phyloP scores from a whole-genome alignment of 2,113 vertebrate species.

The Lophochroa leadbeateri region DNA sequence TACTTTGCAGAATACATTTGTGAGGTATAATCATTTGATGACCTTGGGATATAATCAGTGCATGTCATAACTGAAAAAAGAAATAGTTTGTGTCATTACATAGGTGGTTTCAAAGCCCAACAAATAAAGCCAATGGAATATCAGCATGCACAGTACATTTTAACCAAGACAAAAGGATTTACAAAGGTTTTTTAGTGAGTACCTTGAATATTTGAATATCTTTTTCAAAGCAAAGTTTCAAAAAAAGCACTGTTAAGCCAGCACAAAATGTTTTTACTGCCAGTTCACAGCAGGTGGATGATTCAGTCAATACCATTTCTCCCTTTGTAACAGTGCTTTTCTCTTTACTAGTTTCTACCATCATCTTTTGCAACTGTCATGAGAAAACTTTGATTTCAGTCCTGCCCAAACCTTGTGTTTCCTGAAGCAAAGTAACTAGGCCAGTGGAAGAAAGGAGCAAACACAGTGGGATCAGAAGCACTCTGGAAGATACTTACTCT shows the following conservation, averaged over 20 bases:
- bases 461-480: background rate
- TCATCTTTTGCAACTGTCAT: background rate
- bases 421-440: background rate
- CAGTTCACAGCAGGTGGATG: background rate
- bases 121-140: constrained; percentile 16
- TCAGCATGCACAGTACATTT: background rate
- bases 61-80: constrained; percentile 82
- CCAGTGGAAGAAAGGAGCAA: background rate
- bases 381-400: background rate
- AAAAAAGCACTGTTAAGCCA: background rate
- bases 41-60: constrained; percentile 82
- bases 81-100: background rate
- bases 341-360: background rate
- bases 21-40: constrained; percentile 84
- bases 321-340: background rate
- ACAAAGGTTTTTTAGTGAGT: background rate
- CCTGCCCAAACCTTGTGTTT: background rate
- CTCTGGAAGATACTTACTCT: constrained; percentile 74
- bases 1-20: constrained; percentile 86
- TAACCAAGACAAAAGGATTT: background rate
- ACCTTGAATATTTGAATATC: background rate
- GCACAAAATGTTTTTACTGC: background rate
- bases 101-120: background rate
- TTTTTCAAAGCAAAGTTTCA: background rate
- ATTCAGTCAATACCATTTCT: background rate